Percentiles rank a stretch among this genome's conserved stretches.
Evolutionary conservation across 1,140 invertebrate genomes (phyloP).

Genomic region (Lethocerus indicus): DNA sequence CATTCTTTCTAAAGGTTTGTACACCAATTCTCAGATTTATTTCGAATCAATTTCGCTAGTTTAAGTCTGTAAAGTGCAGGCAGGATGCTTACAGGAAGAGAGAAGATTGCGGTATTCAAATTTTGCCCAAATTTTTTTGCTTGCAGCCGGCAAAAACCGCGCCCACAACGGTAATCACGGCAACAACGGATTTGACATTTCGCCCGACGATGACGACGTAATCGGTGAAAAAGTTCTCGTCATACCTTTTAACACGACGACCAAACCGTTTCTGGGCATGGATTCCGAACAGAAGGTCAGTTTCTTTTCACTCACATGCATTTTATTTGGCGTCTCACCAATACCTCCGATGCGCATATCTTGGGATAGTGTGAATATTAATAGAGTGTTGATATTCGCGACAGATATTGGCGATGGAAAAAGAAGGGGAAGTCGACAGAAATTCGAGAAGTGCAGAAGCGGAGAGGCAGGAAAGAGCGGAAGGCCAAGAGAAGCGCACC

Average conservation of each 20-base stretch:
- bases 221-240: conserved; percentile 37
- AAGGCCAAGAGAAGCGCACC: conserved; percentile 20
- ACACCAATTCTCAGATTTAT: no score
- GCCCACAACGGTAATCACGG: no score
- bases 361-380: not conserved
- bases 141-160: no score
- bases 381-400: not conserved
- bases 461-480: conserved; percentile 7
- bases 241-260: conserved; percentile 35
- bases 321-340: not conserved
- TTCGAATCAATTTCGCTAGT: no score
- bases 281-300: conserved; percentile 53
- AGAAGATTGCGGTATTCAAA: no score
- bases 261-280: conserved; percentile 28
- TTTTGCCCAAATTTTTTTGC: no score
- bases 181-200: no score
- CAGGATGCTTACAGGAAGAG: no score
- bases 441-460: conserved; percentile 3
- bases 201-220: conserved; percentile 25
- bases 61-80: no score
- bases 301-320: not conserved
- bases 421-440: conserved; percentile 19
- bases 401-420: conserved; percentile 29
- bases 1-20: conserved; percentile 12
- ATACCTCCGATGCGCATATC: not conserved